These are phyloP conservation scores for Sitobion miscanthi DNA, from an alignment of 1,140 invertebrate genomes.

Conservation along the genomic window DNA sequence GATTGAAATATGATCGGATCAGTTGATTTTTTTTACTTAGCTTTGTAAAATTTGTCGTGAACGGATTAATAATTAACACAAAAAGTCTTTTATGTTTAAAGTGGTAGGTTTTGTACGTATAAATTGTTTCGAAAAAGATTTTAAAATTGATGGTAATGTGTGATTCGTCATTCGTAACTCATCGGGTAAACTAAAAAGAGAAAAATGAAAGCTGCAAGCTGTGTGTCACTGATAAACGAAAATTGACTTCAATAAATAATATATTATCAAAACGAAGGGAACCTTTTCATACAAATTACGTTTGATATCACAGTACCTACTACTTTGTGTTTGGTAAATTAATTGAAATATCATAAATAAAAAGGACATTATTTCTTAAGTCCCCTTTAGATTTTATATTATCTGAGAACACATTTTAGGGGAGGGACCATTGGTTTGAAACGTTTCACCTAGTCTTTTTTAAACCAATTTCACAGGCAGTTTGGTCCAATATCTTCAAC, in stretches of 20 bases:
- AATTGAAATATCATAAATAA: background rate
- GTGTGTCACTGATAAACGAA: constrained; percentile 32
- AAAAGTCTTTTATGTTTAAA: background rate
- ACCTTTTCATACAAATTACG: background rate
- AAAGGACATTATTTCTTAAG: background rate
- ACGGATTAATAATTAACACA: constrained; percentile 10
- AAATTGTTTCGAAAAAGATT: background rate
- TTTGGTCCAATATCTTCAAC: constrained; percentile 17
- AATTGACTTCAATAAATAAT: constrained; percentile 19
- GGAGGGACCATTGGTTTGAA: background rate
- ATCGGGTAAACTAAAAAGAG: background rate
- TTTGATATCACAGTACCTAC: background rate
- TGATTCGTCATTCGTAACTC: background rate
- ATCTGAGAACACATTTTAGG: background rate
- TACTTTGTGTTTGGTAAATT: constrained; percentile 1
- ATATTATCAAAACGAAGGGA: background rate
- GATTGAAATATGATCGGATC: constrained; percentile 20
- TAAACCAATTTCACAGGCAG: constrained; percentile 43
- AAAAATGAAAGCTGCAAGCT: background rate
- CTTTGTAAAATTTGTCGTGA: background rate
- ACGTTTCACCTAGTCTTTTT: background rate
- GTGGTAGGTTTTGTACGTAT: background rate
- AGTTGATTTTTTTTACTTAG: background rate
- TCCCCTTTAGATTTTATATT: background rate
- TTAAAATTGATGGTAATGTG: background rate